Conservation (phyloP, 2,797 vertebrate species). For the Sebastes hopkinsi region DNA sequence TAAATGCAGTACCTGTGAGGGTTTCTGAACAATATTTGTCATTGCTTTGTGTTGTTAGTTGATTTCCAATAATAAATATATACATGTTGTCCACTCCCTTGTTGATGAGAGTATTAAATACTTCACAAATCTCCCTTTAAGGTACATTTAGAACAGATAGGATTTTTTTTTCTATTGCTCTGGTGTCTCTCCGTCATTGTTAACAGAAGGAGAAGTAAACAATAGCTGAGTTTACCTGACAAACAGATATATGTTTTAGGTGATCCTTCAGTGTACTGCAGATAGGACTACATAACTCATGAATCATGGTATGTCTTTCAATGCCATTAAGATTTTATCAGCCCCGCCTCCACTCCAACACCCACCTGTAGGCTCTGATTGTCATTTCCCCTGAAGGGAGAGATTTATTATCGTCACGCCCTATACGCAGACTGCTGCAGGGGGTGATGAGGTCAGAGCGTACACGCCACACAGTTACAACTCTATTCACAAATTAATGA, state of each 20-base stretch:
- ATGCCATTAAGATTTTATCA: slow-evolving; percentile 22
- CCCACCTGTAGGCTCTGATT: slow-evolving; percentile 15
- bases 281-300: not conserved
- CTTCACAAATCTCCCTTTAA: too few species aligned
- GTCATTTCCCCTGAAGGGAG: not conserved
- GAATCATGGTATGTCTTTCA: not conserved
- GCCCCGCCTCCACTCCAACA: slow-evolving; percentile 7
- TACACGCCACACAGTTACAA: not conserved
- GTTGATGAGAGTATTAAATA: too few species aligned
- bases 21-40: too few species aligned
- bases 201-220: not conserved
- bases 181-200: not conserved
- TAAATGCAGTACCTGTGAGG: too few species aligned
- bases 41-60: too few species aligned
- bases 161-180: too few species aligned
- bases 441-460: slow-evolving; percentile 18
- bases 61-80: too few species aligned
- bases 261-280: not conserved
- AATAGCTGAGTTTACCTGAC: not conserved
- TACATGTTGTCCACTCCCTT: too few species aligned
- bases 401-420: not conserved
- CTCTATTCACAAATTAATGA: slow-evolving; percentile 17
- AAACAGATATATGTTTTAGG: not conserved
- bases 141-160: too few species aligned
- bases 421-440: not conserved